Base-by-base conservation (phyloP, 2,888 invertebrate species). In the Athalia circularis region DNA sequence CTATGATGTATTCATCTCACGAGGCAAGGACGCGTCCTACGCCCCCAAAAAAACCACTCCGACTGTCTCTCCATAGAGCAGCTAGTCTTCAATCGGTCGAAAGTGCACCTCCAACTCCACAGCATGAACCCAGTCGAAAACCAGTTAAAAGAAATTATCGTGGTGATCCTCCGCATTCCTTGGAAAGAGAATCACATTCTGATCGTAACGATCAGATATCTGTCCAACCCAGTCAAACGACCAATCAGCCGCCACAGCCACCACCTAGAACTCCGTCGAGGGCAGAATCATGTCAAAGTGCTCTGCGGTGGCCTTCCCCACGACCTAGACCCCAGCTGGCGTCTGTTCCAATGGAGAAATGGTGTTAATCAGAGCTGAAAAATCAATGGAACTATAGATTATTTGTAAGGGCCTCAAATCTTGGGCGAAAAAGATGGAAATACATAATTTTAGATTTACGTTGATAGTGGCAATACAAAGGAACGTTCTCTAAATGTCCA, bases 1-100 rank as follows among this genome's bases (percentile, higher is more conserved):
- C 86, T 0, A 75, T 79, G 15, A 80, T 83, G 3, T 86, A 87
- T 61, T 82, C 80, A 62, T 84, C 84, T 1, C 86, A 91, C 7
- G 92, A 93, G 74, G 87, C 86, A 7, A 93, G 93, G 80, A 91
- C 93, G 3, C 92, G 95, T 77, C 96, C 96, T 0, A 94, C 95
- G 11, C 97, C 97, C 4, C 97, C 97, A 29, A 95, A 96, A 85
- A 97, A 97, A 87, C 97, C 97, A 0, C 90, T 96, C 70, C 92
- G 97, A 8, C 91, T 97, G 61, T 97, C 96, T 0, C 90, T 97
- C 72, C 97, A 97, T 87, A 94, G 96, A 84, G 96, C 97, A 0
- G 94, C 95, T 81, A 96, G 96, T 89, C 92, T 96, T 70, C 96
- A 96, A 86, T 95, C 95, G 0, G 93, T 96, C 0, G 92, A 92